Conservation (phyloP, 2,113 vertebrate genomes). For the Uropsilus gracilis region DNA sequence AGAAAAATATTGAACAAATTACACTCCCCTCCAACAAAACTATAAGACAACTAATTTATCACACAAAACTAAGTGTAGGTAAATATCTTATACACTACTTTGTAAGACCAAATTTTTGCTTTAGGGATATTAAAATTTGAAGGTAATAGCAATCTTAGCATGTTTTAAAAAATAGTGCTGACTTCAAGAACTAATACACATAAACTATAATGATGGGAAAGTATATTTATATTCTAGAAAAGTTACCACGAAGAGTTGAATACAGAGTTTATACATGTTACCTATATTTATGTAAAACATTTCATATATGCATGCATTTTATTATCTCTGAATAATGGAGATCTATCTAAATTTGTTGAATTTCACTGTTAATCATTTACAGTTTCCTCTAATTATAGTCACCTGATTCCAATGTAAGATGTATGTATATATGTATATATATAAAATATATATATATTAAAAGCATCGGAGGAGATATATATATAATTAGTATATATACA, state of each 20-base stretch:
- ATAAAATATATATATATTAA: too few relatives aligned
- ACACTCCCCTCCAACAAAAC: background rate
- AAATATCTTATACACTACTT: background rate
- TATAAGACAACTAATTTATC: background rate
- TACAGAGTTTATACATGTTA: background rate
- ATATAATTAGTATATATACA: too few relatives aligned
- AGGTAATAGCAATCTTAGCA: background rate
- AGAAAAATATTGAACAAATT: background rate
- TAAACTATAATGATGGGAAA: background rate
- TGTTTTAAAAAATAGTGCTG: constrained; percentile 43
- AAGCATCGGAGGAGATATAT: too few relatives aligned
- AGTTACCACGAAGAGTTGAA: background rate
- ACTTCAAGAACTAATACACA: background rate
- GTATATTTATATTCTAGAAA: background rate
- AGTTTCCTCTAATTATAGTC: background rate
- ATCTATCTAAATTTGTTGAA: background rate
- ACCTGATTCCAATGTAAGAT: background rate
- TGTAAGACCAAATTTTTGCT: background rate
- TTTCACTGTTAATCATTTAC: constrained; percentile 3
- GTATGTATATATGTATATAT: background rate
- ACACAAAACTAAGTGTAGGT: background rate
- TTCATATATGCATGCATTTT: background rate
- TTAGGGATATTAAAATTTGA: constrained; percentile 12
- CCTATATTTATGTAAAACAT: background rate
- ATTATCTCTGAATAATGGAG: background rate